A percentile compares a stretch with the other conserved stretches of the same genome.
These are phyloP conservation scores for Muricea muricata DNA, from an alignment of 92 coral and sea anemone species.

Conservation along the genomic window DNA sequence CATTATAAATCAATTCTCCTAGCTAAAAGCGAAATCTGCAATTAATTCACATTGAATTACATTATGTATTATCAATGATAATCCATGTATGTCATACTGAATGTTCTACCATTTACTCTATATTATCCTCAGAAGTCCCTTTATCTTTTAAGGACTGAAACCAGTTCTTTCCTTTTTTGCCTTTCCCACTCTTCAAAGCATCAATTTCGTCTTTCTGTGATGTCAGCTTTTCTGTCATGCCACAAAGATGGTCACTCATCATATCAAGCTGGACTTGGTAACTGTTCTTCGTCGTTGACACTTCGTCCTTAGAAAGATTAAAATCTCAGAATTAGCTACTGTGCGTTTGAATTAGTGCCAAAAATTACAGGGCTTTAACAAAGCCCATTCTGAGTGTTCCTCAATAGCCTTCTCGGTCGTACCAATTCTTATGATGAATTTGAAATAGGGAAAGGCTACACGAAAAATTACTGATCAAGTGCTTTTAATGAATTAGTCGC, in stretches of 20 bases:
- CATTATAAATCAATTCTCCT: neutral
- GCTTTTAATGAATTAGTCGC: too few relatives aligned
- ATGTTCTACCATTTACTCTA: neutral
- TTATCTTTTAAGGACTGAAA: slow-evolving; percentile 41
- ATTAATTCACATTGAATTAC: neutral
- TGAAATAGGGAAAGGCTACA: too few relatives aligned
- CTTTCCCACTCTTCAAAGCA: slow-evolving; percentile 78
- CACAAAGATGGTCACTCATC: slow-evolving; percentile 99
- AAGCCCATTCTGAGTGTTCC: too few relatives aligned
- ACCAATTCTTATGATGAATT: too few relatives aligned
- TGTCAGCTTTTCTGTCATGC: slow-evolving; percentile 95
- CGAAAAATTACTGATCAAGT: too few relatives aligned
- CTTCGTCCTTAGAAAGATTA: slow-evolving; percentile 77
- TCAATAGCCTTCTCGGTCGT: too few relatives aligned
- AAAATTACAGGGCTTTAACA: too few relatives aligned
- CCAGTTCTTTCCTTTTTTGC: slow-evolving; percentile 82
- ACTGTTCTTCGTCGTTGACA: slow-evolving; percentile 91
- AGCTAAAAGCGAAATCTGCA: neutral
- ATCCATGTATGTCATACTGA: neutral
- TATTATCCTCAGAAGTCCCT: slow-evolving; percentile 25
- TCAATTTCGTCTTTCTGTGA: slow-evolving; percentile 96
- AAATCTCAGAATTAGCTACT: neutral
- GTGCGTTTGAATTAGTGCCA: too few relatives aligned
- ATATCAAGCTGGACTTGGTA: slow-evolving; percentile 94
- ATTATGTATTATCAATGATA: neutral